phyloP scores from a whole-genome alignment of 1,140 invertebrate genomes.

The Aethina tumida region DNA sequence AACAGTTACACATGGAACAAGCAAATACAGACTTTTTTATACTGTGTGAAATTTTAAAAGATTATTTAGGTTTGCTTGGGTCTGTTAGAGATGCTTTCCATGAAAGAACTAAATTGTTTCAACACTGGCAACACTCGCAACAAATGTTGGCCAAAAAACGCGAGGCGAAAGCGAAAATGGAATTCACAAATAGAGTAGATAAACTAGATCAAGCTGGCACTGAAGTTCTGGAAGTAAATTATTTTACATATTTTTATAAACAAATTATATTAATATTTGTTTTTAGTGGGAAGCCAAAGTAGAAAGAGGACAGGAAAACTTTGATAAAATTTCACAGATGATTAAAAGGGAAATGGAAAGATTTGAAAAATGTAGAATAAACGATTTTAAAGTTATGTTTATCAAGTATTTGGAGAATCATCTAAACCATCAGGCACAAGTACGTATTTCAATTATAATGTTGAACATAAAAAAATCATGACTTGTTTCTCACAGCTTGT shows the following conservation, averaged over 20 bases:
- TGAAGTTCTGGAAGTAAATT: slow-evolving; percentile 81
- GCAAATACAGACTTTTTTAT: slow-evolving; percentile 92
- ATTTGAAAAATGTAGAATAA: slow-evolving; percentile 79
- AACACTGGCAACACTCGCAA: slow-evolving; percentile 96
- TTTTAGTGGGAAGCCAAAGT: slow-evolving; percentile 89
- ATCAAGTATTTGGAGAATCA: slow-evolving; percentile 90
- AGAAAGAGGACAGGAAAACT: slow-evolving; percentile 91
- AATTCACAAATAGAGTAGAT: slow-evolving; percentile 72
- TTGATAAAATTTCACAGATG: slow-evolving; percentile 90
- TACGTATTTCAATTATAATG: slow-evolving; percentile 32
- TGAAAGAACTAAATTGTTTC: slow-evolving; percentile 94
- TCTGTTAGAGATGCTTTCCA: slow-evolving; percentile 97
- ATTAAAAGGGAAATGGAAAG: slow-evolving; percentile 93
- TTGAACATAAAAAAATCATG: slow-evolving; percentile 2
- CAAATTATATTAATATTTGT: slow-evolving; percentile 7
- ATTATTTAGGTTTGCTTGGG: slow-evolving; percentile 88
- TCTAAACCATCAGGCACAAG: slow-evolving; percentile 91
- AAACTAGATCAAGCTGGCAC: slow-evolving; percentile 79
- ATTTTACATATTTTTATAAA: slow-evolving; percentile 3
- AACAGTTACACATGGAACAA: slow-evolving; percentile 81
- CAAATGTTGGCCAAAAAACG: slow-evolving; percentile 89
- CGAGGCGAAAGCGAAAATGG: slow-evolving; percentile 86
- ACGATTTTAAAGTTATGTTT: slow-evolving; percentile 84
- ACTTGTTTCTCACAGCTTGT: slow-evolving; percentile 58
- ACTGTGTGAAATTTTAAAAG: slow-evolving; percentile 87